Conservation (phyloP, 1,140 invertebrate species). For the Leptinotarsa defecta region DNA sequence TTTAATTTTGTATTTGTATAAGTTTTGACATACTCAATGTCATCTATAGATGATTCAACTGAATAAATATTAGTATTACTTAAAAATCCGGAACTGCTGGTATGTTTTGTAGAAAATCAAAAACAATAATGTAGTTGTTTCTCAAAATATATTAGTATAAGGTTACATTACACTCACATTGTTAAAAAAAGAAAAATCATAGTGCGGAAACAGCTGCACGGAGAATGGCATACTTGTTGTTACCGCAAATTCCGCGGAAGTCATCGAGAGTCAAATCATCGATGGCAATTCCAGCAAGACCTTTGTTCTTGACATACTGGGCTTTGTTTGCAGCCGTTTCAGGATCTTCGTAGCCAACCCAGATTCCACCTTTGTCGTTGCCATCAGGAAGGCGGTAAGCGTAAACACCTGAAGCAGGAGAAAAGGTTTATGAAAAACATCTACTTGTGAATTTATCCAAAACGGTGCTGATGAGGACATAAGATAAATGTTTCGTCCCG, state of each 20-base stretch:
- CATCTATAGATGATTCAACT: no score
- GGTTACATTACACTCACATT: no score
- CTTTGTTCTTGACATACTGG: conserved; percentile 72
- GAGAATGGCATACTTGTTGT: conserved; percentile 76
- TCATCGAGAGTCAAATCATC: conserved; percentile 83
- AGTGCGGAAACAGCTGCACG: conserved; percentile 53
- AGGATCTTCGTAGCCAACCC: conserved; percentile 89
- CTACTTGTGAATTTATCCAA: not conserved
- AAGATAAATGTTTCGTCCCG: not conserved
- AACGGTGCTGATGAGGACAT: not conserved
- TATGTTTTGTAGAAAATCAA: no score
- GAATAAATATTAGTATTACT: no score
- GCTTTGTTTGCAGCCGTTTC: conserved; percentile 84
- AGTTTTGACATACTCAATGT: no score
- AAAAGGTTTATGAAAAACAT: not conserved
- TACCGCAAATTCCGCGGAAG: conserved; percentile 77
- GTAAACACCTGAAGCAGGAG: conserved; percentile 64
- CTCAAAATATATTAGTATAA: no score
- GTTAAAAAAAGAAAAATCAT: conserved; percentile 14
- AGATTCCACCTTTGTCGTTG: conserved; percentile 74
- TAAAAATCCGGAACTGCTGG: no score
- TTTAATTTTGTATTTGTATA: no score
- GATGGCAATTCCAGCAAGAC: conserved; percentile 80
- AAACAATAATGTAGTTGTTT: no score
- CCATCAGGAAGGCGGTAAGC: conserved; percentile 73